phyloP scores from a whole-genome alignment of 2,888 invertebrate species.

The Macrosoma leucophasiata region DNA sequence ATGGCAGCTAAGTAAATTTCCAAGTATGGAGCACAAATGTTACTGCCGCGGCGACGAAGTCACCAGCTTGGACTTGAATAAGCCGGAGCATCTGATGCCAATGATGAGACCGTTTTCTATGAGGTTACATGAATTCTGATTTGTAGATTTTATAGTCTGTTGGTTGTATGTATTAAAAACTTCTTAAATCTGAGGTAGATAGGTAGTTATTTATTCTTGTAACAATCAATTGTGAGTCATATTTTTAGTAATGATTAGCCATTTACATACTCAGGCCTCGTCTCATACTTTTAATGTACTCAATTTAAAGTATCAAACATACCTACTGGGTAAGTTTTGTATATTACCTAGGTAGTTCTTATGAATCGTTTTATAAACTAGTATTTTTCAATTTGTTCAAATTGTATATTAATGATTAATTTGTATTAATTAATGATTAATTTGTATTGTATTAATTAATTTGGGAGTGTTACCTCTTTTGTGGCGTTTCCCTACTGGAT shows the following conservation, averaged over 20 bases:
- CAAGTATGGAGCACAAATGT: constrained; percentile 61
- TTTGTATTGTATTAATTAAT: constrained; percentile 5
- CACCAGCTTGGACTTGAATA: constrained; percentile 46
- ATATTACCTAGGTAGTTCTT: too few species aligned
- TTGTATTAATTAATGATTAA: neutral
- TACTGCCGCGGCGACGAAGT: constrained; percentile 61
- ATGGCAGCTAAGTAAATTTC: constrained; percentile 31
- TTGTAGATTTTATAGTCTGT: constrained; percentile 6
- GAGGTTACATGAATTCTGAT: too few species aligned
- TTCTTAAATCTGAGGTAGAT: too few species aligned
- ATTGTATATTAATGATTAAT: constrained; percentile 4
- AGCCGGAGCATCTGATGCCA: constrained; percentile 62
- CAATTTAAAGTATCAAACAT: too few species aligned
- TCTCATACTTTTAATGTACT: too few species aligned
- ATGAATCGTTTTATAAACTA: neutral
- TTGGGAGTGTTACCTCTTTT: too few species aligned
- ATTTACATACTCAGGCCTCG: too few species aligned
- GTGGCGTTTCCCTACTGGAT: too few species aligned
- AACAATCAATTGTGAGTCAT: too few species aligned
- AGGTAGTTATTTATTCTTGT: too few species aligned
- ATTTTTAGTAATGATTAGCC: too few species aligned
- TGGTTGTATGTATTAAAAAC: neutral
- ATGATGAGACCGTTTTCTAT: constrained; percentile 71
- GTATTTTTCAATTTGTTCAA: neutral
- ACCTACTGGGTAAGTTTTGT: too few species aligned